Evolutionary conservation across 2,113 vertebrate species (phyloP).

Genomic region (Zosterops hypoxanthus): DNA sequence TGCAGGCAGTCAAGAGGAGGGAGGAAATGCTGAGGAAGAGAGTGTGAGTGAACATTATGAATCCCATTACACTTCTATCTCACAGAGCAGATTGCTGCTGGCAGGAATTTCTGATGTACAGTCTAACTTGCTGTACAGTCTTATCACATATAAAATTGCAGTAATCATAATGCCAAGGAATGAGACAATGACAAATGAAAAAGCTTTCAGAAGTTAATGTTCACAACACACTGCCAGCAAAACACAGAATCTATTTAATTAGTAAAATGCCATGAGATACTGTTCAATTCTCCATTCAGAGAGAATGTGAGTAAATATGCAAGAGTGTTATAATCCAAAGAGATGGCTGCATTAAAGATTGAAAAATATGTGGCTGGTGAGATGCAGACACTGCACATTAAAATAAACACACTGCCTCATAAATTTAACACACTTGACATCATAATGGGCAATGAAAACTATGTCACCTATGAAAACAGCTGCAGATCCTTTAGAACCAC

Average conservation of each 20-base stretch:
- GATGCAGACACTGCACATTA: slow-evolving; percentile 39
- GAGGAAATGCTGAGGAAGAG: slow-evolving; percentile 35
- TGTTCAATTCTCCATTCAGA: slow-evolving; percentile 18
- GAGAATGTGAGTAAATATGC: slow-evolving; percentile 45
- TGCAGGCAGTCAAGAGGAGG: background rate
- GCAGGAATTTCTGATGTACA: slow-evolving; percentile 50
- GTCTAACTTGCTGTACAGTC: slow-evolving; percentile 59
- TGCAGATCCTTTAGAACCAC: background rate
- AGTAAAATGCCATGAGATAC: slow-evolving; percentile 59
- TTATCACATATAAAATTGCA: slow-evolving; percentile 58
- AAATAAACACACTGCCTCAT: slow-evolving; percentile 36
- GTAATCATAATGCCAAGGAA: slow-evolving; percentile 65
- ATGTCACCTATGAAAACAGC: slow-evolving; percentile 28
- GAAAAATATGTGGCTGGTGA: slow-evolving; percentile 36
- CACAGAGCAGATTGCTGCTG: slow-evolving; percentile 13
- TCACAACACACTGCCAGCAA: slow-evolving; percentile 60
- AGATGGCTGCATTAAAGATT: slow-evolving; percentile 49
- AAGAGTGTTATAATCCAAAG: background rate
- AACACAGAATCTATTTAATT: slow-evolving; percentile 68
- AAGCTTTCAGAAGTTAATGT: slow-evolving; percentile 62
- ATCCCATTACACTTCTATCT: slow-evolving; percentile 61
- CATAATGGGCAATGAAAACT: slow-evolving; percentile 22
- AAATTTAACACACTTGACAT: slow-evolving; percentile 46
- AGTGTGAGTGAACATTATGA: slow-evolving; percentile 37
- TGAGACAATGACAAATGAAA: slow-evolving; percentile 69